These are phyloP conservation scores for Xestobium rufovillosum DNA, from an alignment of 2,888 invertebrate genomes.

Conservation along the genomic window DNA sequence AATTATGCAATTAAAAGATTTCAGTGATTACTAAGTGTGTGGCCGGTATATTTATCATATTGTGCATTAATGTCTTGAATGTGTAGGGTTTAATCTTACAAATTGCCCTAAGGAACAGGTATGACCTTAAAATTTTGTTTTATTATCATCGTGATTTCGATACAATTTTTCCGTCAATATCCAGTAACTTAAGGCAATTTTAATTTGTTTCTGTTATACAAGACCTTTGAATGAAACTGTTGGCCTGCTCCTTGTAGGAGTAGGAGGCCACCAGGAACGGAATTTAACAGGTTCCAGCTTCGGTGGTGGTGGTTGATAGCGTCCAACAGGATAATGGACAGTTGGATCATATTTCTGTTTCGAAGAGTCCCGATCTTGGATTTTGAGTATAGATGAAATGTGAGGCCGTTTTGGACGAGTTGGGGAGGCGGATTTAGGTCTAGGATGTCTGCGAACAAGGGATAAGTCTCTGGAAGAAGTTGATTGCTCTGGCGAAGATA, in stretches of 20 bases:
- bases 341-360: constrained; percentile 67
- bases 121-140: too few species aligned
- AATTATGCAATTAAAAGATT: too few species aligned
- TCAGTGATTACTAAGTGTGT: too few species aligned
- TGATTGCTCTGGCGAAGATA: constrained; percentile 47
- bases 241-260: constrained; percentile 53
- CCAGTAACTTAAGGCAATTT: too few species aligned
- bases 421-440: constrained; percentile 46
- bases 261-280: constrained; percentile 46
- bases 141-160: too few species aligned
- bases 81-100: too few species aligned
- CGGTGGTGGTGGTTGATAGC: constrained; percentile 60
- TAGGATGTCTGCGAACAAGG: constrained; percentile 42
- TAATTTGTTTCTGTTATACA: too few species aligned
- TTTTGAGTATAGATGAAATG: constrained; percentile 41
- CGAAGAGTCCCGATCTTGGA: constrained; percentile 42
- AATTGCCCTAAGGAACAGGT: too few species aligned
- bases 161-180: too few species aligned
- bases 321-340: constrained; percentile 65
- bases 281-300: constrained; percentile 37
- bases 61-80: too few species aligned
- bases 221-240: constrained; percentile 71
- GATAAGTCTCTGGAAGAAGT: constrained; percentile 29
- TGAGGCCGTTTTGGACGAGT: constrained; percentile 44
- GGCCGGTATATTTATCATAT: too few species aligned